A percentile compares a stretch with the other conserved stretches of the same genome.
phyloP scores from a whole-genome alignment of 37 sponge, comb jelly and placozoan genomes.

The Cliona cf. orientalis region DNA sequence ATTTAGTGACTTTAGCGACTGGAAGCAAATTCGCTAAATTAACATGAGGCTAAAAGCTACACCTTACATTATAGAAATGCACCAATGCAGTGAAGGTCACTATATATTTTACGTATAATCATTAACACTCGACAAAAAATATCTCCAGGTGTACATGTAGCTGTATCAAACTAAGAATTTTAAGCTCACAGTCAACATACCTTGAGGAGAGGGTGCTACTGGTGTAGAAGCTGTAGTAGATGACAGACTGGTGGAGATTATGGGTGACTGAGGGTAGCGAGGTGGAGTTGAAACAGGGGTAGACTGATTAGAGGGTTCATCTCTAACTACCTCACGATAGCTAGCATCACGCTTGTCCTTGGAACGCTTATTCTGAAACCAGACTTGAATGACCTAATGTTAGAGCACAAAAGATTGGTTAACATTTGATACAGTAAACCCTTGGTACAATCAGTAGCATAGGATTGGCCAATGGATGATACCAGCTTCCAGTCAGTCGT shows the following conservation, averaged over 20 bases:
- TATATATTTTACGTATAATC: too few species aligned
- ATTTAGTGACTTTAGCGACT: too few species aligned
- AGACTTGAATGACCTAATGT: constrained; percentile 82
- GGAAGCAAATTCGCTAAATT: too few species aligned
- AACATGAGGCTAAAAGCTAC: too few species aligned
- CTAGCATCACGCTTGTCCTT: constrained; percentile 80
- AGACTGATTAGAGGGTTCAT: background rate
- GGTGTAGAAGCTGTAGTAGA: too few species aligned
- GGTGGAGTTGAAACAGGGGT: constrained; percentile 9
- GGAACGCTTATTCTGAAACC: constrained; percentile 94
- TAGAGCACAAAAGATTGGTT: background rate
- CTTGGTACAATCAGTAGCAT: background rate
- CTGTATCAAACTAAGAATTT: too few species aligned
- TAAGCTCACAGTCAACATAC: too few species aligned
- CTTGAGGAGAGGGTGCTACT: constrained; percentile 11
- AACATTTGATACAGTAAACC: background rate
- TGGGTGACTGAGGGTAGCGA: background rate
- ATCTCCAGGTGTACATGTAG: too few species aligned
- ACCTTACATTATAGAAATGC: too few species aligned
- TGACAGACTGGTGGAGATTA: too few species aligned
- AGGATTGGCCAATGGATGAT: background rate
- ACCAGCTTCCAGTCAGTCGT: background rate
- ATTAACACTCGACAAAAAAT: too few species aligned
- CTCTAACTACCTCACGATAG: constrained; percentile 24
- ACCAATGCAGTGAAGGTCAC: too few species aligned